Evolutionary conservation across 2,113 vertebrate species (phyloP).

Genomic region (Rhinichthys klamathensis): DNA sequence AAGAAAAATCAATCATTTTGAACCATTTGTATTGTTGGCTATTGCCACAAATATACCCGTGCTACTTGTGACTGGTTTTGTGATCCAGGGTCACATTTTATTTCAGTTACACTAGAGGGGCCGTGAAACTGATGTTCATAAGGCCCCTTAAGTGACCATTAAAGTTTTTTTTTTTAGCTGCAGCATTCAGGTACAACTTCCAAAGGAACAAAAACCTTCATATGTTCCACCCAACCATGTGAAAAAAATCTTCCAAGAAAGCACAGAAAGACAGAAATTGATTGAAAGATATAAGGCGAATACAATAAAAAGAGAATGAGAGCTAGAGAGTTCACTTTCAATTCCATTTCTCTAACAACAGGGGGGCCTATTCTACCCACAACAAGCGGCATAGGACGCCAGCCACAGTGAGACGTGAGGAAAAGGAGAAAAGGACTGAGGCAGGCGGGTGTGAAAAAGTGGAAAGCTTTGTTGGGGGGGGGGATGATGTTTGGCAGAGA

Average conservation of each 20-base stretch:
- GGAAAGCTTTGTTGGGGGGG: neutral
- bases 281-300: constrained; percentile 27
- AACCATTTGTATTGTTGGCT: too few species aligned
- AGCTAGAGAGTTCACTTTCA: constrained; percentile 45
- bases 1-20: too few species aligned
- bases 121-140: neutral
- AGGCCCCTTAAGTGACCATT: neutral
- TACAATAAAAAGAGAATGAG: constrained; percentile 20
- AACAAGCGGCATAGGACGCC: constrained; percentile 49
- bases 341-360: constrained; percentile 35
- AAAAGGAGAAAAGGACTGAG: constrained; percentile 1
- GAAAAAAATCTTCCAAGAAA: constrained; percentile 44
- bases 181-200: neutral
- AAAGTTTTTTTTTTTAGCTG: neutral
- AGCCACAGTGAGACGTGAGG: neutral
- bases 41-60: too few species aligned
- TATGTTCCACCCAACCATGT: constrained; percentile 23
- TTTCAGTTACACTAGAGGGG: neutral
- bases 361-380: constrained; percentile 50
- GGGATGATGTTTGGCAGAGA: neutral
- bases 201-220: constrained; percentile 10
- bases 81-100: neutral
- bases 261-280: constrained; percentile 16
- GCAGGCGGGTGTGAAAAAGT: neutral
- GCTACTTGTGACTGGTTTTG: too few species aligned